phyloP scores from a whole-genome alignment of 2,888 invertebrate genomes.

The Polymixis lichenea region DNA sequence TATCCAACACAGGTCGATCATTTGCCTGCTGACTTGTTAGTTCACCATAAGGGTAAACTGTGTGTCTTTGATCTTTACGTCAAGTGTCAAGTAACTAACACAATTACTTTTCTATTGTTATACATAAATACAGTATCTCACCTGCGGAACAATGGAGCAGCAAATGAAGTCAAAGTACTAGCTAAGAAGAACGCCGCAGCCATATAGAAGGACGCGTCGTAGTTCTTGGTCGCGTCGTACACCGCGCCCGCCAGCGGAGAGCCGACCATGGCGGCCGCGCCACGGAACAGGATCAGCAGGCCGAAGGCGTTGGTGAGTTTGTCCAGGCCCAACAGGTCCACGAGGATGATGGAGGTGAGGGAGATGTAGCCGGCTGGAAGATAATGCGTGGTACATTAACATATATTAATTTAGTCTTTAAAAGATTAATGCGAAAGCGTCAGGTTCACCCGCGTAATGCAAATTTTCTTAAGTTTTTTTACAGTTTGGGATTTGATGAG shows the following conservation, averaged over 20 bases:
- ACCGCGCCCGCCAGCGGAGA: constrained; percentile 96
- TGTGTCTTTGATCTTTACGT: too few species aligned
- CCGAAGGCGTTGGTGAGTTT: constrained; percentile 99
- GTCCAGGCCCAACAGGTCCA: constrained; percentile 98
- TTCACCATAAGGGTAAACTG: too few species aligned
- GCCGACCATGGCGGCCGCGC: constrained; percentile 97
- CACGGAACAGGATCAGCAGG: constrained; percentile 98
- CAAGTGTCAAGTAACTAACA: too few species aligned
- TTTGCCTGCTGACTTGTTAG: too few species aligned
- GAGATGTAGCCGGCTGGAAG: constrained; percentile 98
- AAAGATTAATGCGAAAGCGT: too few species aligned
- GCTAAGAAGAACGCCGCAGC: constrained; percentile 97
- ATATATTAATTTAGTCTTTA: too few species aligned
- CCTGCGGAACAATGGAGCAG: constrained; percentile 93
- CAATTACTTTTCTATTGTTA: too few species aligned
- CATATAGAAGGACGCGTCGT: constrained; percentile 97
- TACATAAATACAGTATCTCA: constrained; percentile 51
- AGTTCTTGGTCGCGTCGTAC: constrained; percentile 96
- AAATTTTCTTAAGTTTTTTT: too few species aligned
- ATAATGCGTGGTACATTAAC: too few species aligned
- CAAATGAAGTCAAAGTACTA: constrained; percentile 95
- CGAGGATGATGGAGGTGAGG: constrained; percentile 98
- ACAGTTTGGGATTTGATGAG: too few species aligned
- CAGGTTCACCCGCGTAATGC: too few species aligned
- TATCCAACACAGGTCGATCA: too few species aligned